Evolutionary conservation across 2,113 vertebrate genomes (phyloP).

Genomic region (Nestor notabilis): DNA sequence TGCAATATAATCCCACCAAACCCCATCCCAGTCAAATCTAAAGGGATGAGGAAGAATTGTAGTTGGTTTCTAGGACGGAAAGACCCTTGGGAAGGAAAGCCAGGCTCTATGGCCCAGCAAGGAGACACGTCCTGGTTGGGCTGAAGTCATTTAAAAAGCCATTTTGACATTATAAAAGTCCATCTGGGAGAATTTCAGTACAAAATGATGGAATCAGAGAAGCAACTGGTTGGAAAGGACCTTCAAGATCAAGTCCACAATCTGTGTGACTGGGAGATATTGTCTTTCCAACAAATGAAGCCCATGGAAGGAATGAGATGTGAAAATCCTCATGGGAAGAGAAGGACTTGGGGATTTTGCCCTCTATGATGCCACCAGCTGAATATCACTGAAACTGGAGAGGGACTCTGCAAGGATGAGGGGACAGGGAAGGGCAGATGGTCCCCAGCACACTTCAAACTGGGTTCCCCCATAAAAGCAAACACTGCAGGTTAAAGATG

Average conservation of each 20-base stretch:
- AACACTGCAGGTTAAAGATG: not conserved
- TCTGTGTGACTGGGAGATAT: fast-evolving
- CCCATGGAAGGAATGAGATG: not conserved
- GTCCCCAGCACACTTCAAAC: not conserved
- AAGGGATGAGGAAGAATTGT: not conserved
- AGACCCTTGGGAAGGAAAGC: not conserved
- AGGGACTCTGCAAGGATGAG: not conserved
- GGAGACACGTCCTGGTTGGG: not conserved
- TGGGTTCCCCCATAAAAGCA: not conserved
- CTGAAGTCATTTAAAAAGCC: not conserved
- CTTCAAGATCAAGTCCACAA: not conserved
- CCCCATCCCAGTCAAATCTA: not conserved
- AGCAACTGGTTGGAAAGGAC: not conserved
- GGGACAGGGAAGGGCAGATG: not conserved
- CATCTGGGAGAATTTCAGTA: not conserved
- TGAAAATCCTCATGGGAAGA: not conserved
- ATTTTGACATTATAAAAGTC: not conserved
- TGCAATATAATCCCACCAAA: not conserved
- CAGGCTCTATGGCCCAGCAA: not conserved
- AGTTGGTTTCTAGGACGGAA: not conserved
- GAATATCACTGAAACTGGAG: not conserved
- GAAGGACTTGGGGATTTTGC: not conserved
- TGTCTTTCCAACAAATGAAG: not conserved
- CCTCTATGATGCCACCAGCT: not conserved
- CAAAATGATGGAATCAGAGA: not conserved